phyloP scores from a whole-genome alignment of 2,113 vertebrate genomes.

The Amia ocellicauda region DNA sequence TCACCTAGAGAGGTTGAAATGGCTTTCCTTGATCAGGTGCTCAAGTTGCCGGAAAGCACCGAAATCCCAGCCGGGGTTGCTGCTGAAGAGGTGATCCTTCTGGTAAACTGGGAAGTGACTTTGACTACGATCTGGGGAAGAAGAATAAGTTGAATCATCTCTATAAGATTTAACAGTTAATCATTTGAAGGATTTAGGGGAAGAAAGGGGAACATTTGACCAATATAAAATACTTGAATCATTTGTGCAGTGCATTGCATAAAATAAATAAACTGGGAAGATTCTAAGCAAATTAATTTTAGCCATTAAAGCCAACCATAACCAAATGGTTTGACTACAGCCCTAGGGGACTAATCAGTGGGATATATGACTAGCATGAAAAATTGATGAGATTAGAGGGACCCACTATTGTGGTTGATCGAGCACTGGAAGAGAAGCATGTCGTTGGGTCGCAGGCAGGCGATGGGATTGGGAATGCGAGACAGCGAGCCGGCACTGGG shows the following conservation, averaged over 20 bases:
- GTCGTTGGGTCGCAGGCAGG: slow-evolving; percentile 74
- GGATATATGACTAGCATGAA: no score
- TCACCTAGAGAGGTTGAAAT: slow-evolving; percentile 78
- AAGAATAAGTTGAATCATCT: slow-evolving; percentile 12
- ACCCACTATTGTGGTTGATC: slow-evolving; percentile 71
- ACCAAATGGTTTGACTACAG: no score
- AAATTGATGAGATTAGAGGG: neutral
- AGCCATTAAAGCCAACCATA: no score
- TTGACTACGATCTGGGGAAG: slow-evolving; percentile 63
- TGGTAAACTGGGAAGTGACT: slow-evolving; percentile 90
- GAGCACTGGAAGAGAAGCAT: slow-evolving; percentile 80
- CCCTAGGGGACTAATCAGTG: no score
- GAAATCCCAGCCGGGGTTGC: slow-evolving; percentile 85
- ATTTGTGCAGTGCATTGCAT: no score
- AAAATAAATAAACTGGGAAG: no score
- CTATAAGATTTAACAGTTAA: no score
- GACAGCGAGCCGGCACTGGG: slow-evolving; percentile 34
- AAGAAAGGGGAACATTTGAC: no score
- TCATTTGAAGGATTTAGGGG: no score
- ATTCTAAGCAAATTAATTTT: no score
- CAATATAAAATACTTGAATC: no score
- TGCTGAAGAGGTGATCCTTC: slow-evolving; percentile 87
- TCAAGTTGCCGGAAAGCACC: slow-evolving; percentile 78
- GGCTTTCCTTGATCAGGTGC: slow-evolving; percentile 76
- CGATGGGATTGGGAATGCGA: slow-evolving; percentile 78